Evolutionary conservation across 2,888 invertebrate species (phyloP).

Genomic region (Dryocosmus kuriphilus): DNA sequence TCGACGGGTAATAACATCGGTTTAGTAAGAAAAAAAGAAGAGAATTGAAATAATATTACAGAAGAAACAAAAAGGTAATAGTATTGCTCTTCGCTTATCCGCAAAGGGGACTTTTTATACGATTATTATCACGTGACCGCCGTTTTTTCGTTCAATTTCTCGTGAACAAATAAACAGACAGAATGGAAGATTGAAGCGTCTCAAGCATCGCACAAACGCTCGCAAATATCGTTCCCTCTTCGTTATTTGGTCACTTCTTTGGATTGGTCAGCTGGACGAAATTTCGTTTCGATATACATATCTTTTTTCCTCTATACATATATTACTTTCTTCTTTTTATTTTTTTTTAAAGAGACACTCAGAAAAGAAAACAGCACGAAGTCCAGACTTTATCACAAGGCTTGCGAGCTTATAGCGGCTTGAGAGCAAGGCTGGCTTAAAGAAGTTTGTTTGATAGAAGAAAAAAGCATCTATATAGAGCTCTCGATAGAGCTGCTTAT

Average conservation of each 20-base stretch:
- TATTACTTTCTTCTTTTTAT: conserved; percentile 53
- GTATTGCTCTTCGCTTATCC: conserved; percentile 50
- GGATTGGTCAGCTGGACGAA: conserved; percentile 77
- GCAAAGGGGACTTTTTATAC: conserved; percentile 63
- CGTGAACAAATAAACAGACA: conserved; percentile 43
- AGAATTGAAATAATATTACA: conserved; percentile 52
- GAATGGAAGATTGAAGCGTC: conserved; percentile 56
- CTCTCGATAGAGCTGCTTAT: conserved; percentile 41
- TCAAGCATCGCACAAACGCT: conserved; percentile 70
- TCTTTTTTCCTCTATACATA: conserved; percentile 56
- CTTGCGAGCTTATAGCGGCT: conserved; percentile 72
- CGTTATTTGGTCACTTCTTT: conserved; percentile 77
- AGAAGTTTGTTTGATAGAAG: conserved; percentile 43
- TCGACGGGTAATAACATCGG: conserved; percentile 43
- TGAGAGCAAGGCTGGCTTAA: conserved; percentile 57
- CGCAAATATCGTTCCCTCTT: conserved; percentile 72
- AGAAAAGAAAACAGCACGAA: conserved; percentile 56
- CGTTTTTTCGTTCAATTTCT: conserved; percentile 57
- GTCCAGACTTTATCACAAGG: conserved; percentile 78
- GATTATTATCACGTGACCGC: conserved; percentile 73
- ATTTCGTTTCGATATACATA: conserved; percentile 58
- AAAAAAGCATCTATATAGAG: conserved; percentile 18
- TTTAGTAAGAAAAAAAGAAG: conserved; percentile 42
- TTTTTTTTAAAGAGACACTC: conserved; percentile 33
- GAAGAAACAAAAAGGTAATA: conserved; percentile 45